These are phyloP conservation scores for Pampus argenteus DNA, from an alignment of 2,797 vertebrate species.

Conservation along the genomic window DNA sequence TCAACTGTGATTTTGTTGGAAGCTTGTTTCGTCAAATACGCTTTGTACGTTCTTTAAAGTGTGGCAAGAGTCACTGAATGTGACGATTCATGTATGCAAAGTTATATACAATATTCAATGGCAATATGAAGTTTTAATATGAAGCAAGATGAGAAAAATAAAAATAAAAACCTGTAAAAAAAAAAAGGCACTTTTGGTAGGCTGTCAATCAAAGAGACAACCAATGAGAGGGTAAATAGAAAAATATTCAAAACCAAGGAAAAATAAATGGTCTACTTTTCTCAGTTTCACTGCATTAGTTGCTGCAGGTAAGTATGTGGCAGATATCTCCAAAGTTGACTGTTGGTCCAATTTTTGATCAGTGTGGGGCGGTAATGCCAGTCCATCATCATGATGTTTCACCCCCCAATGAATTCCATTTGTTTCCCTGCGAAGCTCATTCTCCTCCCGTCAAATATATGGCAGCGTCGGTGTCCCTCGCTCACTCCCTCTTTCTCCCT, in stretches of 20 bases:
- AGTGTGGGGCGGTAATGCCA: conserved; percentile 39
- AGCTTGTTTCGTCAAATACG: conserved; percentile 15
- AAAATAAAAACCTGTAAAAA: neutral
- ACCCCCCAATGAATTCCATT: conserved; percentile 50
- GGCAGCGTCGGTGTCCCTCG: conserved; percentile 46
- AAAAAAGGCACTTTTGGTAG: conserved; percentile 78
- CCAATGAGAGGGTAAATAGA: conserved; percentile 20
- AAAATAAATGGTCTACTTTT: conserved; percentile 7
- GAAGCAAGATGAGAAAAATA: neutral
- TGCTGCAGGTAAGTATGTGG: conserved; percentile 39
- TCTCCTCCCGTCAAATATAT: conserved; percentile 47
- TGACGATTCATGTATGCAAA: neutral
- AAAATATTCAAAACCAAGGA: conserved; percentile 28
- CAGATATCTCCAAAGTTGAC: conserved; percentile 50
- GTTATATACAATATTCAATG: conserved; percentile 7
- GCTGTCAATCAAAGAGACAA: conserved; percentile 11
- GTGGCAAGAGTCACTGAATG: conserved; percentile 1
- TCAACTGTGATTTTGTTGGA: too few relatives aligned
- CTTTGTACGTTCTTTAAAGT: conserved; percentile 1
- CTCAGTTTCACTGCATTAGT: conserved; percentile 59
- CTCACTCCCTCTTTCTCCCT: conserved; percentile 39
- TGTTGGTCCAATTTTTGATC: conserved; percentile 53
- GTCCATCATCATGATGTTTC: conserved; percentile 72
- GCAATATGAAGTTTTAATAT: conserved; percentile 16
- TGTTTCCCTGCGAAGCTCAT: conserved; percentile 47